Evolutionary conservation across 2,797 vertebrate genomes (phyloP), one percentile per base, ranked within the genome.

Genomic region (Micrastur ruficollis): DNA sequence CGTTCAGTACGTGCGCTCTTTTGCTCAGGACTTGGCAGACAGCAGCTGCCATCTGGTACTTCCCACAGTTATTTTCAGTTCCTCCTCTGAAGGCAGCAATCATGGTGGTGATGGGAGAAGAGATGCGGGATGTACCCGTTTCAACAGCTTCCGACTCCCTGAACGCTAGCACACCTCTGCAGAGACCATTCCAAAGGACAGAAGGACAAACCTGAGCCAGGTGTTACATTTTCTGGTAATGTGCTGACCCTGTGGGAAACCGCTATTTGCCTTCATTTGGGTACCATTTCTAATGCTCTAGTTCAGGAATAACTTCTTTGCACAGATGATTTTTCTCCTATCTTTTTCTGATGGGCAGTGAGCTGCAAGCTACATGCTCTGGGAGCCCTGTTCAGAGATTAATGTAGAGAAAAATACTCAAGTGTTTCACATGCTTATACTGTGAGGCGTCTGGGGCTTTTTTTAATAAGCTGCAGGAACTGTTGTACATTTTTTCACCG

Each of bases 11-110:
- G 0, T 47, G 75, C 3, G 9, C 65, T 46, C 50, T 56, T 25
- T 27, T 25, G 44, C 82, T 91, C 31, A 3, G 84, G 73, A 42
- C 53, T 78, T 89, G 89, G 93, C 93, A 91, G 74, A 23, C 12
- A 0, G 20, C 66, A 73, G 58, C 56, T 55, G 40, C 94, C 92
- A 78, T 89, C 92, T 96, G 90, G 22, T 91, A 8, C 86, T 90
- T 87, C 59, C 67, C 75, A 91, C 47, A 17, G 88, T 46, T 93
- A 29, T 72, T 84, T 89, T 74, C 1, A 0, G 49, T 65, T 74
- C 67, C 49, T 80, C 4, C 68, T 80, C 40, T 46, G 74, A 75
- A 53, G 22, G 50, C 81, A 90, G 53, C 59, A 56, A 0, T 62
- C n/a, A 2, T 5, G 38, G 55, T 29, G 67, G 63, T 34, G 73